phyloP scores from a whole-genome alignment of 2,113 vertebrate genomes.

The Aptenodytes patagonicus region DNA sequence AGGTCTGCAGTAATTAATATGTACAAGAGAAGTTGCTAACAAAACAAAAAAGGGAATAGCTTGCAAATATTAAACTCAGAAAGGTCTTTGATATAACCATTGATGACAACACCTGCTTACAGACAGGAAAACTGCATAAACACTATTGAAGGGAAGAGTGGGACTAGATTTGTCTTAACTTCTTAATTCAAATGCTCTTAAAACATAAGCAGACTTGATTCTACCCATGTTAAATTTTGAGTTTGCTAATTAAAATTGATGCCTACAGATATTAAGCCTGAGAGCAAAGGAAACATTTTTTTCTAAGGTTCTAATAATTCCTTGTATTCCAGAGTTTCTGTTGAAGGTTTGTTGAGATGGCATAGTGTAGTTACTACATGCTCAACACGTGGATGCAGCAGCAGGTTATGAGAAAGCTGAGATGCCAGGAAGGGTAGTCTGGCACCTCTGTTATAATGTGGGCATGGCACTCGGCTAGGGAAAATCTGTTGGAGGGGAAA shows the following conservation, averaged over 20 bases:
- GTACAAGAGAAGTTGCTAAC: background rate
- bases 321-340: background rate
- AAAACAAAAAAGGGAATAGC: conserved; percentile 45
- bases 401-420: background rate
- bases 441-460: background rate
- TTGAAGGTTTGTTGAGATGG: background rate
- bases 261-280: background rate
- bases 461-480: background rate
- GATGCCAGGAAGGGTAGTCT: background rate
- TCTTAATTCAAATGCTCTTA: background rate
- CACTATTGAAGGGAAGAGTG: background rate
- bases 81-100: background rate
- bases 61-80: conserved; percentile 29
- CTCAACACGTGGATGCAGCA: background rate
- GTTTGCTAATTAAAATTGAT: background rate
- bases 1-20: conserved; percentile 39
- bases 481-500: background rate
- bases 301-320: background rate
- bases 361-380: background rate
- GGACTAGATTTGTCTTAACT: background rate
- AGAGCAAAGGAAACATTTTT: background rate
- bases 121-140: background rate
- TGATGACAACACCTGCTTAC: background rate
- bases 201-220: background rate
- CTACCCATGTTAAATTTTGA: background rate